phyloP scores from a whole-genome alignment of 92 coral and sea anemone genomes.

The Phenganax stokvisi region DNA sequence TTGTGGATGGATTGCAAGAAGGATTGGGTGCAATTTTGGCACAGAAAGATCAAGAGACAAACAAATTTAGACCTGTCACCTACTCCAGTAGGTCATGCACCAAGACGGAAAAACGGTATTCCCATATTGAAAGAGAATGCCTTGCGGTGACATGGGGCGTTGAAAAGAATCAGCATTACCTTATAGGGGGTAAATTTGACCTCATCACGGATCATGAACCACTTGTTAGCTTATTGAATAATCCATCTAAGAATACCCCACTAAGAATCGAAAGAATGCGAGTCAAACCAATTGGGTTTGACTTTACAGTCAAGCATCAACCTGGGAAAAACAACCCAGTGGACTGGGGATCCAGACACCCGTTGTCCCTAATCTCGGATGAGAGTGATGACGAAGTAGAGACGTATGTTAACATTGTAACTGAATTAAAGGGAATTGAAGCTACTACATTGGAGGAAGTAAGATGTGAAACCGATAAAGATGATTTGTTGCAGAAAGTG shows the following conservation, averaged over 20 bases:
- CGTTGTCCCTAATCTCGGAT: background rate
- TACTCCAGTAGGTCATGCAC: conserved; percentile 9
- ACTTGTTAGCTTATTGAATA: background rate
- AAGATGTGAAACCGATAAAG: background rate
- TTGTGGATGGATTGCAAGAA: too few species aligned
- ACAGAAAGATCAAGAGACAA: background rate
- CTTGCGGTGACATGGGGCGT: background rate
- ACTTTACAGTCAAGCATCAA: background rate
- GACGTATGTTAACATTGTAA: too few species aligned
- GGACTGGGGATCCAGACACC: background rate
- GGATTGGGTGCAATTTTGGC: background rate
- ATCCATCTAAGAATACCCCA: background rate
- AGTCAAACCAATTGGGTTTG: background rate
- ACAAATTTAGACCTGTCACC: background rate
- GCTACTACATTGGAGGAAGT: background rate
- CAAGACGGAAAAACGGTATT: conserved; percentile 26
- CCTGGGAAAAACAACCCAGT: too few species aligned
- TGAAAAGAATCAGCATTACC: too few species aligned
- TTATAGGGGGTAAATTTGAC: too few species aligned
- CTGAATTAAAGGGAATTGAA: background rate
- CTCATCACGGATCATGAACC: background rate
- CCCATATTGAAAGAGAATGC: conserved; percentile 1
- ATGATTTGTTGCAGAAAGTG: background rate
- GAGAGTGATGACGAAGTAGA: too few species aligned
- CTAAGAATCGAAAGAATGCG: background rate